A percentile compares a stretch with the other conserved stretches of the same genome.
phyloP scores from a whole-genome alignment of 2,888 invertebrate genomes.

The Luperina testacea region DNA sequence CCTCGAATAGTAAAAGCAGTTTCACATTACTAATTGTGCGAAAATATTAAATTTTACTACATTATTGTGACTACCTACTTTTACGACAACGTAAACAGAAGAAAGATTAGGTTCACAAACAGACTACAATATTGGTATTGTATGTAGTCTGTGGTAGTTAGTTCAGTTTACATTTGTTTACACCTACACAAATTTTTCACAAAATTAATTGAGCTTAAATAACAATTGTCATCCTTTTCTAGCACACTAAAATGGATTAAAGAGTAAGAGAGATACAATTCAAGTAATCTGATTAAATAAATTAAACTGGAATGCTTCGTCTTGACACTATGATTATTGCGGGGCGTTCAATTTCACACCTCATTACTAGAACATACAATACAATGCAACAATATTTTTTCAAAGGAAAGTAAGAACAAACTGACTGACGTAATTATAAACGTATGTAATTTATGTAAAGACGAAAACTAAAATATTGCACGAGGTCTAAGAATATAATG shows the following conservation, averaged over 20 bases:
- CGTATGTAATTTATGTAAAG: too few species aligned
- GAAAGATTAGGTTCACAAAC: background rate
- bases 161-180: too few species aligned
- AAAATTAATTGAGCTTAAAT: background rate
- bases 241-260: background rate
- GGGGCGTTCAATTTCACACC: constrained; percentile 2
- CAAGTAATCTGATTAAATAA: too few species aligned
- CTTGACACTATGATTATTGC: background rate
- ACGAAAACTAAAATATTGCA: too few species aligned
- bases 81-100: constrained; percentile 23
- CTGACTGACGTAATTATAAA: too few species aligned
- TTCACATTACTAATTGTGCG: background rate
- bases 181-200: too few species aligned
- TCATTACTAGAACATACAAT: constrained; percentile 1
- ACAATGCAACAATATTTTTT: too few species aligned
- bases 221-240: background rate
- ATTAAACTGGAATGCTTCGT: background rate
- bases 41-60: background rate
- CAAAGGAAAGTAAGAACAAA: too few species aligned
- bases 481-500: too few species aligned
- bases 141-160: too few species aligned
- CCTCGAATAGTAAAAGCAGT: background rate
- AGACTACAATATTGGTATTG: too few species aligned
- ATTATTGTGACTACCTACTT: background rate
- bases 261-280: background rate